Base-by-base conservation (phyloP, 2,113 vertebrate species). In the Elanoides forficatus region DNA sequence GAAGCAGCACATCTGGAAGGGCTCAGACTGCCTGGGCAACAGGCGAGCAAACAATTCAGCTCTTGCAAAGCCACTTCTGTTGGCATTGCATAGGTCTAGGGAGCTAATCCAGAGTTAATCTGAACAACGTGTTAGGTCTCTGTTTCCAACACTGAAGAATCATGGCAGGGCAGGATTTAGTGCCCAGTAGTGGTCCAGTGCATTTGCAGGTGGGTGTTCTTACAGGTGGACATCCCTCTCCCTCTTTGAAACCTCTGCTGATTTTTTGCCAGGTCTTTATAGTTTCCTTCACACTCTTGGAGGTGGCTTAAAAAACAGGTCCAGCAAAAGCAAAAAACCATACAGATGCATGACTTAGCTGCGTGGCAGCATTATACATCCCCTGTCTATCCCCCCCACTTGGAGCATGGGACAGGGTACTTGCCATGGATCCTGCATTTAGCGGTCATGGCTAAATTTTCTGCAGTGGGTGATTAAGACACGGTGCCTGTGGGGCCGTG, bases 21-120 rank as follows among this genome's bases (percentile, higher is more conserved):
- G 30, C 36, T 88, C 21, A 60, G 18, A 9, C 27, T 22, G 40
- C 29, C 34, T 60, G 36, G 21, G 36, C 50, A 66, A 32, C 21
- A 38, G 50, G 38, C 1, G 0, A 74, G 40, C 0, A 0, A 90
- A 59, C 12, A 59, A 43, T n/a, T 47, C 48, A 52, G 29, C 21
- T 50, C 36, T 75, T 48, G 56, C 40, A 80, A 60, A 65, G 40
- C 25, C 42, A 15, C 11, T 80, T 42, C 40, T 38, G 30, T 74
- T 42, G 60, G 26, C n/a, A 53, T 6, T 48, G n/a, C 38, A 34
- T 22, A 30, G 19, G 38, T 30, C n/a, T 65, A 48, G 26, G 40
- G 55, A 83, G 30, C 23, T 66, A 30, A 88, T 43, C 34, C 53
- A 15, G 18, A 55, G 20, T 25, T 55, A 43, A 55, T 11, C 17